Evolutionary conservation across 2,113 vertebrate species (phyloP), one percentile per base, ranked within the genome.

Genomic region (Serranochromis macrocephalus): DNA sequence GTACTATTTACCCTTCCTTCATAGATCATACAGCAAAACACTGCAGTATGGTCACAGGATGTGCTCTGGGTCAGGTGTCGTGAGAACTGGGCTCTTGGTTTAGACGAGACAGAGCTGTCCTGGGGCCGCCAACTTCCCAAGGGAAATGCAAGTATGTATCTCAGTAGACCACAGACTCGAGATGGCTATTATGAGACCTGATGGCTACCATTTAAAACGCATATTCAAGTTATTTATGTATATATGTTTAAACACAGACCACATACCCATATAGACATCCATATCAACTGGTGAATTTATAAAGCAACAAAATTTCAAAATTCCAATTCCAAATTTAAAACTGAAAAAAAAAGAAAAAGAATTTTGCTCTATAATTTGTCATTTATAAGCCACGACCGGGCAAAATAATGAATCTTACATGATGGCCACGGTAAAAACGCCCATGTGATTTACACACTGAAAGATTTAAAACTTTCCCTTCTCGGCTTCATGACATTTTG

Each of bases 41-140:
- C 26, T 47, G 55, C 16, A 54, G 85, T 83, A 53, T 61, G 87
- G 81, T 87, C 83, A 91, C 91, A 94, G 92, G 92, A 94, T 89
- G 86, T 90, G 45, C 63, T 73, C 68, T 54, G 80, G 92, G 92
- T 93, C 90, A 82, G 83, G 89, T 91, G 91, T 94, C 91, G 66
- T 93, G 93, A 92, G 92, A 92, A 93, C 90, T 80, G 79, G 51
- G 71, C 40, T 82, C 78, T 85, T 82, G 80, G 73, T 89, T 87
- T 88, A 91, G 90, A 87, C 87, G 83, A 91, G 92, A 93, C 92
- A 85, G 88, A 84, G 54, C 90, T 84, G 80, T 83, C 10, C 73
- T 61, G 53, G n/a, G 13, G 78, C 81, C 84, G 71, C 51, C n/a
- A 7, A 58, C 17, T 63, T 66, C 87, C 82, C 88, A 73, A 19